Evolutionary conservation across 2,113 vertebrate species (phyloP), one percentile per base, ranked within the genome.

Genomic region (Heterochromis multidens): DNA sequence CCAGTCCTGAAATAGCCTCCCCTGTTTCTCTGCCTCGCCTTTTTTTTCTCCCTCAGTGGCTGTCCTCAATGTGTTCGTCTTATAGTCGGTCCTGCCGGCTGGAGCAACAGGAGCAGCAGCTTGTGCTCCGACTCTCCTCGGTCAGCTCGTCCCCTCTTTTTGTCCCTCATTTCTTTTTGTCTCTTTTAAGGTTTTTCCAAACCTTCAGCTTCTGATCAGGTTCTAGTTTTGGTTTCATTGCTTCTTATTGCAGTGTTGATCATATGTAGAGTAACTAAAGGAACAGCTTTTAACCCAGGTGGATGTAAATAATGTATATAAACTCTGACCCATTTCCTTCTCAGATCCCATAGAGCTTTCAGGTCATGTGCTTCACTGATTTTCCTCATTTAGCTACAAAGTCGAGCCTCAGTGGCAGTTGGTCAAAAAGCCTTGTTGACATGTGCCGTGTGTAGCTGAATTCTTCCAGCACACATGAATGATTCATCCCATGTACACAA

Each of bases 1-100:
- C 33, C 21, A 1, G 7, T 90, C 84, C 77, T 82, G 90, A 94
- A 94, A 94, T 94, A 95, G 79, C 63, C 65, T 82, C 77, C 23
- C 52, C 76, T 60, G 40, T 59, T 80, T 70, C 76, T 70, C 77
- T 62, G 21, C 81, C 62, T 65, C 27, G 40, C 31, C 65, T 17
- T 79, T 13, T 43, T 33, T 77, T 21, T 49, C 17, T 95, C 94
- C 94, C 92, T 90, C 81, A 57, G 92, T 80, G 89, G 25, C 87
- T 94, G 93, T 94, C 93, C 95, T 95, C 79, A 59, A 95, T 95
- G 92, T 67, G 70, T 57, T 88, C 7, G 17, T 89, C 86, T 89
- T 81, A 35, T 78, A 16, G 72, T 77, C 72, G 21, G 76, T 60
- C 83, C 82, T 31, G 76, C 27, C 31, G 77, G 78, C 43, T 37